Evolutionary conservation across 2,113 vertebrate genomes (phyloP).

Genomic region (Antennarius striatus): DNA sequence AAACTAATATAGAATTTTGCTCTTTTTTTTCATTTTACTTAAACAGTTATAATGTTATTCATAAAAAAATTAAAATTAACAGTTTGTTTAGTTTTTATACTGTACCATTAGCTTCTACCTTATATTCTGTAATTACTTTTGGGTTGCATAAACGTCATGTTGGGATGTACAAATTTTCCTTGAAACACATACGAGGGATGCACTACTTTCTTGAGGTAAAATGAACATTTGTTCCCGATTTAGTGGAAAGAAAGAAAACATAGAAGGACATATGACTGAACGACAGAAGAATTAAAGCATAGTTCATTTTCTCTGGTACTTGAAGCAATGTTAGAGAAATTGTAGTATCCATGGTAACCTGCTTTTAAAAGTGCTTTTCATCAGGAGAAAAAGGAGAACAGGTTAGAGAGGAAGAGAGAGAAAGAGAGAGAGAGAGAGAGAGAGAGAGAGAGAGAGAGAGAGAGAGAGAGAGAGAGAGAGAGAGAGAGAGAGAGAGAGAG

Average conservation of each 20-base stretch:
- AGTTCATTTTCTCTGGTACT: constrained; percentile 51
- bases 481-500: constrained; percentile 29
- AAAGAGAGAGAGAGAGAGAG: constrained; percentile 30
- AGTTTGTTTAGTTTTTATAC: too few relatives aligned
- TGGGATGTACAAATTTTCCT: too few relatives aligned
- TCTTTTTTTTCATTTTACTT: too few relatives aligned
- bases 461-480: constrained; percentile 41
- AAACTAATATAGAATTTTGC: too few relatives aligned
- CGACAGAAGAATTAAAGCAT: constrained; percentile 58
- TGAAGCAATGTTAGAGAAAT: constrained; percentile 63
- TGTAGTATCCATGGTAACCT: constrained; percentile 73
- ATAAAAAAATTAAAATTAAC: too few relatives aligned
- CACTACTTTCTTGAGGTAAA: too few relatives aligned
- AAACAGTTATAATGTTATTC: too few relatives aligned
- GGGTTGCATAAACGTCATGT: too few relatives aligned
- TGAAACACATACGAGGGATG: too few relatives aligned
- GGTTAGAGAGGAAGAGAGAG: constrained; percentile 43
- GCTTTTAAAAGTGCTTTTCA: constrained; percentile 71
- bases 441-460: too few relatives aligned
- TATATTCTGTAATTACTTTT: too few relatives aligned
- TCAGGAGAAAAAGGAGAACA: constrained; percentile 42
- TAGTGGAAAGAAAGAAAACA: constrained; percentile 4
- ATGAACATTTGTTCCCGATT: neutral
- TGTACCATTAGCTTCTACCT: too few relatives aligned
- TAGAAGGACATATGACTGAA: constrained; percentile 39